Evolutionary conservation across 1,140 invertebrate genomes (phyloP).

Genomic region (Anoplophora glabripennis): DNA sequence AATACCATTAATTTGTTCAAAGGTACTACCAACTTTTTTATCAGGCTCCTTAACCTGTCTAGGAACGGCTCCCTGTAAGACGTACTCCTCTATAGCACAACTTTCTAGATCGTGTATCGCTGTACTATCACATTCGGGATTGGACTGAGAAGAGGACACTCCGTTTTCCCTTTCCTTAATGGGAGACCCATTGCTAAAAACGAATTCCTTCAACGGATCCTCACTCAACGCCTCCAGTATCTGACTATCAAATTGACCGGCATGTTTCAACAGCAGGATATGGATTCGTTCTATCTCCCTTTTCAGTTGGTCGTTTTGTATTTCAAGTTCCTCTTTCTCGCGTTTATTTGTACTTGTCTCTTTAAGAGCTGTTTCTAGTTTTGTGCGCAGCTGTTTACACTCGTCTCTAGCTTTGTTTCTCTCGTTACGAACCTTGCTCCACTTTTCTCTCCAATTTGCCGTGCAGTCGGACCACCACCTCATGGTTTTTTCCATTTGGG

Average conservation of each 20-base stretch:
- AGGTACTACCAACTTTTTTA: conserved; percentile 20
- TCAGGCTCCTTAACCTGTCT: conserved; percentile 53
- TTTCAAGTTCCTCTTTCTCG: conserved; percentile 76
- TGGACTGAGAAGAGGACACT: conserved; percentile 35
- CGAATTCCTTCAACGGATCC: conserved; percentile 49
- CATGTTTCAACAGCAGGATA: conserved; percentile 64
- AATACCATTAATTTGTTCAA: conserved; percentile 5
- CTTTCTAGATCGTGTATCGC: conserved; percentile 47
- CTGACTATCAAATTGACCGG: conserved; percentile 60
- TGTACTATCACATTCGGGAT: conserved; percentile 44
- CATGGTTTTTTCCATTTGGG: conserved; percentile 99
- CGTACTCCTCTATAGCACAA: conserved; percentile 61
- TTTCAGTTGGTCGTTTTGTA: conserved; percentile 76
- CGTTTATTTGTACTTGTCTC: conserved; percentile 72
- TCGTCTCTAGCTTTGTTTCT: conserved; percentile 86
- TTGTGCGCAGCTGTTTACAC: conserved; percentile 73
- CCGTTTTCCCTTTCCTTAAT: conserved; percentile 52
- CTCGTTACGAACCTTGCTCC: conserved; percentile 88
- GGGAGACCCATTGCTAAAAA: conserved; percentile 42
- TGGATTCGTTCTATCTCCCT: conserved; percentile 78
- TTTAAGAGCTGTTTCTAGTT: conserved; percentile 75
- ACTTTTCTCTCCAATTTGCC: conserved; percentile 90
- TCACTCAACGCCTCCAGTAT: conserved; percentile 51
- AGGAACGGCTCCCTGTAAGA: conserved; percentile 62
- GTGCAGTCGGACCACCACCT: conserved; percentile 96